Base-by-base conservation (phyloP, 2,113 vertebrate species). In the Chrysemys picta region DNA sequence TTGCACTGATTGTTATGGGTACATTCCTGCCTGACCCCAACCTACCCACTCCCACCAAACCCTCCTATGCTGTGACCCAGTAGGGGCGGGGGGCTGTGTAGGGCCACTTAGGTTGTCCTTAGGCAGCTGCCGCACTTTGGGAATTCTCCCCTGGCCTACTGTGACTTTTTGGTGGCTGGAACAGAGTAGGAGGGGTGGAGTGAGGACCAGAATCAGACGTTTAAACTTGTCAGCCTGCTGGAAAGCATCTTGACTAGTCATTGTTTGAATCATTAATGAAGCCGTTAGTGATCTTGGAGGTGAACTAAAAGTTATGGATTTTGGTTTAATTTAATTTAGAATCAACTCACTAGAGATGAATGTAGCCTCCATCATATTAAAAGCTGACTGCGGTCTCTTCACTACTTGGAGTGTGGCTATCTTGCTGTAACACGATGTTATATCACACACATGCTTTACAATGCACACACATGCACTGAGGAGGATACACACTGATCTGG, bases 281-380 rank as follows among this genome's bases (percentile, higher is more conserved):
- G 49, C 49, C 90, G 11, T 54, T 42, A 78, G 4, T 53, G 35
- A 91, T 75, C 75, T 90, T 95, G 90, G 82, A 87, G n/a, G 38
- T 53, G n/a, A 91, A 85, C 27, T 35, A 91, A 93, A 95, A 85
- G 78, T 90, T 91, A 85, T 8, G 81, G 54, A 82, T 5, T 84
- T 92, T 76, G 25, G 16, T 85, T 83, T 88, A 90, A 90, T 89
- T 89, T 85, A 83, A 62, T 91, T 88, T 95, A 57, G 72, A 94
- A 93, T n/a, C 11, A 47, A 65, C 53, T 84, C 24, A 11, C 85
- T 49, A 93, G 59, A 85, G n/a, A 2, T 86, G 59, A 84, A 80
- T 8, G 21, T 49, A 91, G 6, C 49, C 90, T 50, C 52, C 19
- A 42, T 95, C 38, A 89, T 54, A 80, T 56, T 89, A 82, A 93